Conservation (phyloP, 1,140 invertebrate species). For the Campoletis sonorensis region DNA sequence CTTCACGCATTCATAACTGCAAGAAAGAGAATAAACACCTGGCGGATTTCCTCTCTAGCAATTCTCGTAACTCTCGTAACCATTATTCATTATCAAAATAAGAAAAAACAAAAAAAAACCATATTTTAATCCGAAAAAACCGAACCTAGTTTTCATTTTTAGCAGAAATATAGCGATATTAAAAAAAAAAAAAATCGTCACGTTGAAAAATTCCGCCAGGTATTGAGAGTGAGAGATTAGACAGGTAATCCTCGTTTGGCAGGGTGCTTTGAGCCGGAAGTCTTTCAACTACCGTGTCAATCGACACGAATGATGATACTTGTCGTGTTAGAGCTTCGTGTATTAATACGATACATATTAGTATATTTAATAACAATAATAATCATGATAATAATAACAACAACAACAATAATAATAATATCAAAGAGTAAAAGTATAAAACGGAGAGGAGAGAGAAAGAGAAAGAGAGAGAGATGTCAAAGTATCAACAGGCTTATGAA, state of each 20-base stretch:
- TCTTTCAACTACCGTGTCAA: not conserved
- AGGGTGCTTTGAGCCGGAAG: constrained; percentile 6
- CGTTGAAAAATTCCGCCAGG: constrained; percentile 22
- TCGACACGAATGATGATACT: constrained; percentile 12
- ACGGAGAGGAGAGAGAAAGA: not conserved
- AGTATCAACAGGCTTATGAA: constrained; percentile 59
- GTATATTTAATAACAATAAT: too few relatives aligned
- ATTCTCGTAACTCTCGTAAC: too few relatives aligned
- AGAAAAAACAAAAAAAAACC: not conserved
- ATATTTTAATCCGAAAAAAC: too few relatives aligned
- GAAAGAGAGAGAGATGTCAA: not conserved
- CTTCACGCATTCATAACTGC: not conserved
- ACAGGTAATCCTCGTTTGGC: constrained; percentile 1
- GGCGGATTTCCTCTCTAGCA: too few relatives aligned
- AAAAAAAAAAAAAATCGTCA: not conserved
- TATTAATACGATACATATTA: constrained; percentile 15
- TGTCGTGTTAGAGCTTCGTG: not conserved
- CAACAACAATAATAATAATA: not conserved
- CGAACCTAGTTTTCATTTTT: too few relatives aligned
- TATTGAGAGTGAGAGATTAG: constrained; percentile 29
- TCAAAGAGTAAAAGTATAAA: not conserved
- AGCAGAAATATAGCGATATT: not conserved
- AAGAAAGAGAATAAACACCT: not conserved
- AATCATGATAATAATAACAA: too few relatives aligned
- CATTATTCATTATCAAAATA: too few relatives aligned